Evolutionary conservation across 2,113 vertebrate genomes (phyloP).

Genomic region (Paradisaea rubra): DNA sequence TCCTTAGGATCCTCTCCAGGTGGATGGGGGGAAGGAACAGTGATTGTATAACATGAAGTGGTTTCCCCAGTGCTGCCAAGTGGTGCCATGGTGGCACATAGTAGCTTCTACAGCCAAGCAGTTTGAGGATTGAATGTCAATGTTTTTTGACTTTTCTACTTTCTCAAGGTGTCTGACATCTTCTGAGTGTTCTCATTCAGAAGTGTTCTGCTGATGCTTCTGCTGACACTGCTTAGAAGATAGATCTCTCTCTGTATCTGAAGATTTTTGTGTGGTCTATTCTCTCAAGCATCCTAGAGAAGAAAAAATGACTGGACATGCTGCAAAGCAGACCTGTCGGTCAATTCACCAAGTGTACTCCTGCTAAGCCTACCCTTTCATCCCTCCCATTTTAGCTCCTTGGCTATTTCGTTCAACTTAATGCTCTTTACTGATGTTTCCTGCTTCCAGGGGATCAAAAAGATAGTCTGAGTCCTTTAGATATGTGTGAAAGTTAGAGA

Average conservation of each 20-base stretch:
- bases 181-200: background rate
- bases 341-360: background rate
- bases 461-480: background rate
- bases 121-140: background rate
- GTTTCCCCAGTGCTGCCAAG: background rate
- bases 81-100: accelerated
- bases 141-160: background rate
- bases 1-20: background rate
- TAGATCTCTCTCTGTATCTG: background rate
- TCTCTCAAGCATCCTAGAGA: background rate
- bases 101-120: background rate
- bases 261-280: background rate
- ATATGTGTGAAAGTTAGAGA: background rate
- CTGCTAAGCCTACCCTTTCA: background rate
- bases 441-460: background rate
- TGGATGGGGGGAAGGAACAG: background rate
- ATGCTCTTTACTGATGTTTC: background rate
- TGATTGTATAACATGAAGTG: background rate
- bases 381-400: background rate
- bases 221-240: background rate
- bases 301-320: background rate
- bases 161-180: background rate
- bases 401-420: background rate
- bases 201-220: background rate
- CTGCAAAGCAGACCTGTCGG: background rate